Base-by-base conservation (phyloP, 2,888 invertebrate species). In the Sussaba pulchella region DNA sequence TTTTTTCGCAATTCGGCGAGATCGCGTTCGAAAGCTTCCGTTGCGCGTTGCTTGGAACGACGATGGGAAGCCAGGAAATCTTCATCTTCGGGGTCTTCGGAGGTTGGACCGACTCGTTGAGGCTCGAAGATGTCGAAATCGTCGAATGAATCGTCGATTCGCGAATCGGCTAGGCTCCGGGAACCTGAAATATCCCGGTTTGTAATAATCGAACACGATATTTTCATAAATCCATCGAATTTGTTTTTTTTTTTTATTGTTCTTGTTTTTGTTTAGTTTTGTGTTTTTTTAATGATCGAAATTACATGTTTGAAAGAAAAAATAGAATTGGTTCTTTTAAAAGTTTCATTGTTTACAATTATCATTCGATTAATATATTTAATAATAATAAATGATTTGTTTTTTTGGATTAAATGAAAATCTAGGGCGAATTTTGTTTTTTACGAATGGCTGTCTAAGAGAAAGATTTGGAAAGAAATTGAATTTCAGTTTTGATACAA, bases 1-100 rank as follows among this genome's bases (percentile, higher is more conserved):
- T 88, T 90, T 77, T 92, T 89, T 72, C 91, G 88, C 43, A 92
- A 74, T 39, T 91, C 92, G 6, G 91, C 92, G 71, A 92, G 80
- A 78, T 92, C 92, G 66, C 91, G 91, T 31, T 91, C 90, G 59
- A 92, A 92, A n/a, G 90, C 90, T 3, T 91, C 90, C 0, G 90
- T 85, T 1, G 91, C 90, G 8, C 91, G 89, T 66, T 92, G 89
- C 79, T 90, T 92, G 69, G 86, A 74, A 31, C 90, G 90, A 36
- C 92, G 86, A 12, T 91, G 91, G 14, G 83, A 81, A 9, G 78
- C 19, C 17, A 91, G 87, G 57, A 88, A 91, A 24, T 90, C 89
- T 9, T 91, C 89, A 2, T 90, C 89, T 57, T 84, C 85, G 21
- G 86, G 84, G 12, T 91, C 86, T 12, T 88, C 88, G 6, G 86